Base-by-base conservation (phyloP, 2,113 vertebrate genomes). In the Rhabdornis inornatus region DNA sequence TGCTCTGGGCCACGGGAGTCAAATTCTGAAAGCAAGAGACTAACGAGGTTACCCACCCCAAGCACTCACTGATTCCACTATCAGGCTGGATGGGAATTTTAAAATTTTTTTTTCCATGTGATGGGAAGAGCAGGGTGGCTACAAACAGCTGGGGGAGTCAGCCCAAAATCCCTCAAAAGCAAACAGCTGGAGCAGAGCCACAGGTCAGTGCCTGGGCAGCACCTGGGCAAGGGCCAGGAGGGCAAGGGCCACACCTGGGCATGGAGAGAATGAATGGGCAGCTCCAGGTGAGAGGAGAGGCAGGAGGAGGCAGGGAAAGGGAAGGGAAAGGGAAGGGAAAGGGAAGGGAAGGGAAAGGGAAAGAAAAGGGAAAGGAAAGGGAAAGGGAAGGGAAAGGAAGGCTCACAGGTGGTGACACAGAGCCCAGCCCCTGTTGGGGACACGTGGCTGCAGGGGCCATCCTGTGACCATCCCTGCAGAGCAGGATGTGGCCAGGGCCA, bases 21-120 rank as follows among this genome's bases (percentile, higher is more conserved):
- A 7, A 70, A 21, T 7, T 3, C 75, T 8, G 18, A 49, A 44
- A 57, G 37, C 52, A 17, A 21, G 74, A 78, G 63, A 63, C 19
- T 27, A 3, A n/a, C 0, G 4, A 56, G 60, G 66, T 35, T 21
- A 42, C 42, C 52, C 63, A 33, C 28, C 57, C 55, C 61, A 16
- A 57, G 15, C 20, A 0, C 35, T 10, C 1, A 7, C 39, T 2
- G 33, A 56, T 11, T 9, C 45, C 21, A 49, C 9, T 0, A 4
- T 2, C 18, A 7, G 0, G 3, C 11, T 27, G 60, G 5, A 11
- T 4, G 40, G 44, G 39, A 18, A 25, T 35, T 11, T 13, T 28
- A 6, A 15, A 42, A 7, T 27, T 2, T 9, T 15, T 8, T 28
- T 11, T 4, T 2, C 3, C 14, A 25, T 11, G 2, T 0, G 9